Base-by-base conservation (phyloP, 2,113 vertebrate genomes). In the Microtus richardsoni region DNA sequence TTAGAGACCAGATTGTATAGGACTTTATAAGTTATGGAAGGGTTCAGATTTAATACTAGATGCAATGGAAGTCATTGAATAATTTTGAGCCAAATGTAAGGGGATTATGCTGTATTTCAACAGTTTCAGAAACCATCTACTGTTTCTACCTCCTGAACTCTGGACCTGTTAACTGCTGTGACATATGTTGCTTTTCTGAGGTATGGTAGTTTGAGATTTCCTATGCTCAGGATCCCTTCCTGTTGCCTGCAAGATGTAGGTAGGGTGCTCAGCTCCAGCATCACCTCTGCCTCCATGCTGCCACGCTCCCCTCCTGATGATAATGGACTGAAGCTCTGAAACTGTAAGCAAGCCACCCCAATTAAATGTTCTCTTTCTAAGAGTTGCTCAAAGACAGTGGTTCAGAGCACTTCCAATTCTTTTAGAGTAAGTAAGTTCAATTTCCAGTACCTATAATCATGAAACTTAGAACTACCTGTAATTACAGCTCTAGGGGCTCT, bases 21-120 rank as follows among this genome's bases (percentile, higher is more conserved):
- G 24, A 26, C 54, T 92, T 94, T 74, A 62, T 41, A 89, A 89
- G 6, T 30, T 82, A 54, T n/a, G 33, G 26, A 87, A 87, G 36
- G 36, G 6, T 79, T 90, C 44, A 21, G 54, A 49, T 66, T 91
- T 91, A 87, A 84, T 93, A 44, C 11, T 47, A 94, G 49, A 90
- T 78, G 44, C 44, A 77, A 26, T 39, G 68, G n/a, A 93, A 89
- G 16, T 24, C 58, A 33, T 66, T n/a, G 30, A 83, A 78, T 21
- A 80, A 89, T 80, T 75, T 58, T 82, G 58, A 89, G 9, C 26
- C 54, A 22, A 41, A 79, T 92, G 10, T 39, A n/a, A 93, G n/a
- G 89, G 13, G 26, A 83, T 93, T n/a, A 47, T 3, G 54, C 75
- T 62, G 24, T 36, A 84, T 84, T 95, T 92, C 86, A 47, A 83